Evolutionary conservation across 2,888 invertebrate genomes (phyloP).

Genomic region (Amblyteles armatorius): DNA sequence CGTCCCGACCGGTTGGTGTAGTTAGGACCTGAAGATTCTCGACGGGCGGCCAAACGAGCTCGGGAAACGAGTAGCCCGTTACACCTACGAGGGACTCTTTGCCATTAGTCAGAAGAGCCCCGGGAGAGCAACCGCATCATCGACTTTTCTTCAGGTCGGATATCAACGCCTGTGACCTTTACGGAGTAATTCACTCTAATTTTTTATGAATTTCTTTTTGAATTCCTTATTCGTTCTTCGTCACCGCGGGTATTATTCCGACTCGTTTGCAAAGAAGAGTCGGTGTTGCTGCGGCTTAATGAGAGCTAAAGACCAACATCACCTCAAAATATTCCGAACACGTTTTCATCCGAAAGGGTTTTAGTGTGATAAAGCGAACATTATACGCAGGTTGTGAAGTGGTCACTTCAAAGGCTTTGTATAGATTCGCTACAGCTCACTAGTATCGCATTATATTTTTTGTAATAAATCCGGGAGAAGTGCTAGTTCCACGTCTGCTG

Average conservation of each 20-base stretch:
- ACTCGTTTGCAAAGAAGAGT: conserved; percentile 30
- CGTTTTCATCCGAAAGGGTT: no score
- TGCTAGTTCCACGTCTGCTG: no score
- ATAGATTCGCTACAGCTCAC: no score
- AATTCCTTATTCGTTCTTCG: neutral
- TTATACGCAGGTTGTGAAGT: no score
- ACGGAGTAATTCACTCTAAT: neutral
- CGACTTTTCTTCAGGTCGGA: conserved; percentile 42
- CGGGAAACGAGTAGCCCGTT: conserved; percentile 31
- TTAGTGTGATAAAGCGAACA: no score
- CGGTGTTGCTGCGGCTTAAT: conserved; percentile 69
- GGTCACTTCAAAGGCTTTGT: no score
- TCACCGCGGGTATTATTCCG: neutral
- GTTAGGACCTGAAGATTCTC: conserved; percentile 30
- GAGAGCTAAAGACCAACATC: no score
- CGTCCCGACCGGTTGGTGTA: neutral
- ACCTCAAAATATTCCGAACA: neutral
- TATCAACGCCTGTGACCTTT: conserved; percentile 6
- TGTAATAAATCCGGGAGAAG: no score
- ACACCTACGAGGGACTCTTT: conserved; percentile 56
- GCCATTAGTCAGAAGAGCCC: conserved; percentile 34
- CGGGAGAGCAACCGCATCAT: conserved; percentile 24
- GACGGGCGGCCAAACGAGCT: conserved; percentile 28
- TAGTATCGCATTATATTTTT: no score
- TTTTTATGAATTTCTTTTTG: neutral